Base-by-base conservation (phyloP, 2,888 invertebrate species). In the Tuberolachnus salignus region DNA sequence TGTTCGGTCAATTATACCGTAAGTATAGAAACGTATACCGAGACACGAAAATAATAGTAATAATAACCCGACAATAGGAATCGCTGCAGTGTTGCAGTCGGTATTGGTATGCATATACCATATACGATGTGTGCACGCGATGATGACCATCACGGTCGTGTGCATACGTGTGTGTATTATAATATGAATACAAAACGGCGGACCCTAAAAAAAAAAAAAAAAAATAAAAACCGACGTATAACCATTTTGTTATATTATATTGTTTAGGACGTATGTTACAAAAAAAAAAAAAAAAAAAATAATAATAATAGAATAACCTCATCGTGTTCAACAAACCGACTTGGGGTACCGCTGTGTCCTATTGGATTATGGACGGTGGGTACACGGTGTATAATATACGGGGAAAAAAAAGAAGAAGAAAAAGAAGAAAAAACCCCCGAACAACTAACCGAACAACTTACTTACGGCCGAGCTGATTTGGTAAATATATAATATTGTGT, bases 281-380 rank as follows among this genome's bases (percentile, higher is more conserved):
- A 34, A 34, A 67, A 78, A 67, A 78, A 26, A n/a, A n/a, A n/a
- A n/a, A n/a, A n/a, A n/a, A n/a, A n/a, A n/a, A n/a, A n/a, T n/a
- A n/a, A n/a, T n/a, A n/a, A n/a, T n/a, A n/a, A n/a, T n/a, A n/a
- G n/a, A n/a, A n/a, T n/a, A 67, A 51, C 61, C 42, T 55, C 59
- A 34, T 11, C 34, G 21, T 67, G 75, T 78, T 78, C 67, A 42
- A 78, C 75, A 78, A 78, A 78, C 75, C 75, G 46, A 78, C 67
- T 67, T 59, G 67, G 67, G 75, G 75, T 53, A 78, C 75, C 75
- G 75, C 75, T 67, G 75, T 78, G 75, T 78, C 75, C 75, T 78
- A 78, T 78, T 78, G 75, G 75, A 78, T 78, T 78, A 78, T 78
- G 67, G 14, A 78, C 75, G 75, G 75, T 67, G 67, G 66, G 75